These are phyloP conservation scores for Passer domesticus DNA, from an alignment of 2,113 vertebrate species.

Conservation along the genomic window DNA sequence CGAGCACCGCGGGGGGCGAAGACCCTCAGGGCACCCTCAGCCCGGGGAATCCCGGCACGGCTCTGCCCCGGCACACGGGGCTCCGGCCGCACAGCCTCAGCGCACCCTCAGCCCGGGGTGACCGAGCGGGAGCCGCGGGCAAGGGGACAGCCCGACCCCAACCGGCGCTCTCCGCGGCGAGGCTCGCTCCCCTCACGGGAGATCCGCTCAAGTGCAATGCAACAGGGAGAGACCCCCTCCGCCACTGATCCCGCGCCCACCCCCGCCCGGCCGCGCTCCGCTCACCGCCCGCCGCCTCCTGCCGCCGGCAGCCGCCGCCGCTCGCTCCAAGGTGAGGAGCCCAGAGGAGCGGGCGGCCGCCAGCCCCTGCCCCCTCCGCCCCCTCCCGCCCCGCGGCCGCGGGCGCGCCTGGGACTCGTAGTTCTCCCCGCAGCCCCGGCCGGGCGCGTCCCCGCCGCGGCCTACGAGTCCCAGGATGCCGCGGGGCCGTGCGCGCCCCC, in stretches of 20 bases:
- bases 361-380: not conserved
- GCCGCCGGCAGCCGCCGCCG: not conserved
- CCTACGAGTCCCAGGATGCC: constrained; percentile 26
- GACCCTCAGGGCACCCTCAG: too few species aligned
- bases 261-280: not conserved
- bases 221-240: not conserved
- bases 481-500: not conserved
- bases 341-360: not conserved
- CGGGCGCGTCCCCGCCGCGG: not conserved
- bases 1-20: not conserved
- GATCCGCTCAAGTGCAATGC: not conserved
- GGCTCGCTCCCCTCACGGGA: not conserved
- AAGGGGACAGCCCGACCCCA: not conserved
- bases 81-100: not conserved
- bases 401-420: constrained; percentile 29
- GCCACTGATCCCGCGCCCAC: not conserved
- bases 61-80: not conserved
- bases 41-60: not conserved
- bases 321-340: not conserved
- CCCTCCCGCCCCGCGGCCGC: not conserved
- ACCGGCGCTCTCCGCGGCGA: not conserved
- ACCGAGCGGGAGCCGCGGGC: not conserved
- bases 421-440: not conserved
- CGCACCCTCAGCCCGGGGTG: not conserved
- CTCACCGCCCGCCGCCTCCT: not conserved